Base-by-base conservation (phyloP, 2,797 vertebrate genomes). In the Ispidina picta region DNA sequence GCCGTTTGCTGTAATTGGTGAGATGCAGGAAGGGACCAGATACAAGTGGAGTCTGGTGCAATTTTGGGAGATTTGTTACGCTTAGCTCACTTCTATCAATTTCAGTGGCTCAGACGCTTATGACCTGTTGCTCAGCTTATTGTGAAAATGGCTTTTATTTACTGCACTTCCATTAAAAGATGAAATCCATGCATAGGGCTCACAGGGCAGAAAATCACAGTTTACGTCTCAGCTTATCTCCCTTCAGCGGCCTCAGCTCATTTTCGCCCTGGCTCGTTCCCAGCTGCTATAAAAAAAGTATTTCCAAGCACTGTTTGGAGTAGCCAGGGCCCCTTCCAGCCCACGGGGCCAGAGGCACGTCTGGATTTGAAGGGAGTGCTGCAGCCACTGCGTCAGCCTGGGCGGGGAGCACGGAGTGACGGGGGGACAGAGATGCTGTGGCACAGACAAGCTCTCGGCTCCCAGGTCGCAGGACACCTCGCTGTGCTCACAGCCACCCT, bases 141-240 rank as follows among this genome's bases (percentile, higher is more conserved):
- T 98, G 97, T 97, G 96, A 96, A 97, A 98, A 97, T 56, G 70
- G 95, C 96, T 97, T 97, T 98, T 98, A 98, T 98, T 98, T 98
- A 98, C 97, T 97, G 96, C 96, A 96, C 95, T 97, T 97, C 97
- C 96, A 98, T 98, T 98, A 97, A 97, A 97, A 98, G 97, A 98
- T 97, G 97, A 97, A 98, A 97, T 97, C 97, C 97, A 97, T 84
- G 68, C 97, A 96, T 90, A 97, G 96, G 96, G 96, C 96, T 98
- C 96, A 97, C 95, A 96, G 97, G 96, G 97, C 97, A 97, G 97
- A 98, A 98, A 98, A 98, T 97, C 97, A 97, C 96, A 97, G 43
- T 96, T 98, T 97, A 97, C 26, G 85, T 97, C 96, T 95, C 93
- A 89, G 96, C 97, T 98, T 98, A 97, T 97, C 97, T 97, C 93